Evolutionary conservation across 2,113 vertebrate species (phyloP).

Genomic region (Gallinago jamesoni): DNA sequence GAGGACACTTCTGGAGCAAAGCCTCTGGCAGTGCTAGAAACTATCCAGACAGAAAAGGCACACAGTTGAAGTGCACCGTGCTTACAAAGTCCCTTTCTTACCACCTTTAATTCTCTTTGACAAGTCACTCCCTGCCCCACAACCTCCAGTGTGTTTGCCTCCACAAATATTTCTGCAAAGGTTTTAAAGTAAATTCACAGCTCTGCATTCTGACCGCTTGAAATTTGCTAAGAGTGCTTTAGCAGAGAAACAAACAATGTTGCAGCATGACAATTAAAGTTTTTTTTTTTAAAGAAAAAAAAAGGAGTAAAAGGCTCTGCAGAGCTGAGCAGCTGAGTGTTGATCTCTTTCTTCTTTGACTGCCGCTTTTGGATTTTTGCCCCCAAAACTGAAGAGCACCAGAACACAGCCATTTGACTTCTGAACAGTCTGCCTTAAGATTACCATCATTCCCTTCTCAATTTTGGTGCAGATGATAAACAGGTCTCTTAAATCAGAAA

Average conservation of each 20-base stretch:
- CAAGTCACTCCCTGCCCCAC: accelerated
- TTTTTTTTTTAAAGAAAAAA: background rate
- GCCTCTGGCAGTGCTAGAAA: background rate
- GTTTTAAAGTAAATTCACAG: background rate
- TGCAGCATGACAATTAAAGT: background rate
- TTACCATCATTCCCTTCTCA: background rate
- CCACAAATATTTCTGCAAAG: background rate
- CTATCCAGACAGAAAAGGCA: background rate
- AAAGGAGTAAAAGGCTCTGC: background rate
- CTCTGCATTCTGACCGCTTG: background rate
- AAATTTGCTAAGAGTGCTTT: background rate
- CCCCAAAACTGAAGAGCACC: background rate
- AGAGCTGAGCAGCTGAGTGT: background rate
- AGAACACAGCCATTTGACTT: background rate
- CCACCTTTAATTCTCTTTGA: background rate
- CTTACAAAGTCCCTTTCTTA: background rate
- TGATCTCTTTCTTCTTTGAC: background rate
- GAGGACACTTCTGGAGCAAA: background rate
- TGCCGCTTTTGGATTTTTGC: background rate
- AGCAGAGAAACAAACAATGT: background rate
- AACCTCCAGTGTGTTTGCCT: background rate
- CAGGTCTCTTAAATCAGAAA: background rate
- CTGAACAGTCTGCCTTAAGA: background rate
- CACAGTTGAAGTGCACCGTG: background rate
- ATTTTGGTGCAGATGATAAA: background rate